A percentile compares a stretch with the other conserved stretches of the same genome.
phyloP scores from a whole-genome alignment of 2,797 vertebrate genomes.

The Hydrolagus colliei region DNA sequence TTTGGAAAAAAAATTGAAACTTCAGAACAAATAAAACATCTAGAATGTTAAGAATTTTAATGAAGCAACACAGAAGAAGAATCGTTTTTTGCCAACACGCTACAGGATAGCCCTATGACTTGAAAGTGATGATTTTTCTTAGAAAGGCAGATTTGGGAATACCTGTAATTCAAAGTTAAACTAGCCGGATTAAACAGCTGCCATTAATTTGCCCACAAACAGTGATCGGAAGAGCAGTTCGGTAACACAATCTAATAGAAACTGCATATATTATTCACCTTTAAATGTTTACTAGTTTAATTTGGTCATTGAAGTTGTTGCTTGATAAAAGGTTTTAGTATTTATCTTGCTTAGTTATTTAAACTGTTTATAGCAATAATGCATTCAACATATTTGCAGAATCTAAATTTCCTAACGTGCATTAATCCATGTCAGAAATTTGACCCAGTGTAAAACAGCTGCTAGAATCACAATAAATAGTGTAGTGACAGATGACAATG shows the following conservation, averaged over 20 bases:
- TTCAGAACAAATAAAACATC: background rate
- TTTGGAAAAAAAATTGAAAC: background rate
- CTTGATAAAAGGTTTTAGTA: background rate
- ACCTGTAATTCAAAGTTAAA: background rate
- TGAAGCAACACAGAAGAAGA: background rate
- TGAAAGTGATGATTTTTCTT: background rate
- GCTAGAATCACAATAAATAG: constrained; percentile 23
- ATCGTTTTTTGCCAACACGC: background rate
- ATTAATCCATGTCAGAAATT: background rate
- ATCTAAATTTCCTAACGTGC: constrained; percentile 2
- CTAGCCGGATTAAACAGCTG: background rate
- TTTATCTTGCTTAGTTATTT: no score
- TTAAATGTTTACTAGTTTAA: background rate
- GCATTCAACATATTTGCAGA: background rate
- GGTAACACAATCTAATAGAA: background rate
- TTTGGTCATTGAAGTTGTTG: background rate
- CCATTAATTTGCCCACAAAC: background rate
- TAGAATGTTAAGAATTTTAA: background rate
- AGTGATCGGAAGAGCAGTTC: background rate
- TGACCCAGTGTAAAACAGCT: constrained; percentile 3
- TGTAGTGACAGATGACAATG: constrained; percentile 63
- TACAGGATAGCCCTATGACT: background rate
- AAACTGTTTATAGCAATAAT: background rate
- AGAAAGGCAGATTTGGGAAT: background rate
- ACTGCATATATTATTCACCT: background rate